Evolutionary conservation across 2,888 invertebrate species (phyloP).

Genomic region (Hemithea aestivaria): DNA sequence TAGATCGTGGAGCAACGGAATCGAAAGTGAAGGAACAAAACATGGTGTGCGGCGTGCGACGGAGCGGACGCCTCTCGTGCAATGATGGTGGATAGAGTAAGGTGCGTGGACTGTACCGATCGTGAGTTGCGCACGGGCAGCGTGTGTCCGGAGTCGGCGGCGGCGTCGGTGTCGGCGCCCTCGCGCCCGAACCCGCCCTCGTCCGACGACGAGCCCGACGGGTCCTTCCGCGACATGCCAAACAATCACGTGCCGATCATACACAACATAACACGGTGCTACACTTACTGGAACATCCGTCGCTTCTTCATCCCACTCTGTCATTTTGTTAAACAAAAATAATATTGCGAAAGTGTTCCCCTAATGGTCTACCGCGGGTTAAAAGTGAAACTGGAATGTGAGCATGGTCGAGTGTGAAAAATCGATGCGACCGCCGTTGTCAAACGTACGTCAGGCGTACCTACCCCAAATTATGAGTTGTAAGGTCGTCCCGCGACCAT

Average conservation of each 20-base stretch:
- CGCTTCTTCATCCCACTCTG: slow-evolving; percentile 33
- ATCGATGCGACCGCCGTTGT: slow-evolving; percentile 62
- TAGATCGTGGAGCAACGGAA: slow-evolving; percentile 66
- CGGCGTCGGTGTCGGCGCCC: slow-evolving; percentile 53
- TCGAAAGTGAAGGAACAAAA: slow-evolving; percentile 45
- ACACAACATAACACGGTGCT: slow-evolving; percentile 43
- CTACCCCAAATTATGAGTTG: slow-evolving; percentile 46
- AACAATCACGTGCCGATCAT: slow-evolving; percentile 61
- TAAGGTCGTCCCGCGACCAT: slow-evolving; percentile 58
- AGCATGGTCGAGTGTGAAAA: slow-evolving; percentile 52
- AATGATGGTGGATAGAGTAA: slow-evolving; percentile 35
- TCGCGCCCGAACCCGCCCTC: slow-evolving; percentile 74
- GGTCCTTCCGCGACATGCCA: slow-evolving; percentile 65
- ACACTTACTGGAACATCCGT: slow-evolving; percentile 46
- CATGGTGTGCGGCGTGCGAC: slow-evolving; percentile 26
- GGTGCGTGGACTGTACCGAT: slow-evolving; percentile 64
- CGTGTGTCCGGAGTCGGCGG: slow-evolving; percentile 69
- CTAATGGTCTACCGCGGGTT: slow-evolving; percentile 50
- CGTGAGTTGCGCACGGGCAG: slow-evolving; percentile 76
- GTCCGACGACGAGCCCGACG: slow-evolving; percentile 76
- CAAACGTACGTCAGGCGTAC: slow-evolving; percentile 51
- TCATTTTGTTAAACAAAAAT: slow-evolving; percentile 31
- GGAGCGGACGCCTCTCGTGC: slow-evolving; percentile 42
- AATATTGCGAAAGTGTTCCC: slow-evolving; percentile 41
- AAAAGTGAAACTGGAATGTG: slow-evolving; percentile 62